phyloP scores from a whole-genome alignment of 2,797 vertebrate genomes.

The Leptoclinus maculatus region DNA sequence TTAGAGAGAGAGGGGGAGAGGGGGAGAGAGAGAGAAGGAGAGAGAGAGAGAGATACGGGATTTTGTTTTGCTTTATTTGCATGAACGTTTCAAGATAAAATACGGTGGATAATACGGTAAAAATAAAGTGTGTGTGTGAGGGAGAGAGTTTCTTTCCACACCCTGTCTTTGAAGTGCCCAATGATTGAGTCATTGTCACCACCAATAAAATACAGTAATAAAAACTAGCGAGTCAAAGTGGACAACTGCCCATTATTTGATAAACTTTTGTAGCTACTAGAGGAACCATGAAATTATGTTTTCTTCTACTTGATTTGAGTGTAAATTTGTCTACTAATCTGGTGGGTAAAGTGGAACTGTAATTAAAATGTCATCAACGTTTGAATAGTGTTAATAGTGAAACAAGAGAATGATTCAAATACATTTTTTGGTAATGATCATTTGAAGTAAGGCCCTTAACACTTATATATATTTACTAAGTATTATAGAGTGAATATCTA shows the following conservation, averaged over 20 bases:
- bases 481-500: background rate
- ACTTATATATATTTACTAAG: background rate
- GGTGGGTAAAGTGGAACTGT: background rate
- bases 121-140: too few species aligned
- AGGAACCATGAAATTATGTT: too few species aligned
- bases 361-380: background rate
- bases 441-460: too few species aligned
- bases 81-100: background rate
- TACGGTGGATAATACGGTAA: background rate
- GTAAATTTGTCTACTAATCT: background rate
- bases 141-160: too few species aligned
- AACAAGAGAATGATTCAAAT: background rate
- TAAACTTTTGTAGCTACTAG: too few species aligned
- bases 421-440: too few species aligned
- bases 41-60: background rate
- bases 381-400: background rate
- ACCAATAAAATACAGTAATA: too few species aligned
- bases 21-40: background rate
- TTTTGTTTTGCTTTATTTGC: background rate
- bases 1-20: background rate
- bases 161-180: too few species aligned
- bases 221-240: too few species aligned
- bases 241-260: too few species aligned
- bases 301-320: background rate
- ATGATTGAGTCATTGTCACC: too few species aligned